These are phyloP conservation scores for Danaus plexippus DNA, from an alignment of 1,140 invertebrate genomes.

Conservation along the genomic window DNA sequence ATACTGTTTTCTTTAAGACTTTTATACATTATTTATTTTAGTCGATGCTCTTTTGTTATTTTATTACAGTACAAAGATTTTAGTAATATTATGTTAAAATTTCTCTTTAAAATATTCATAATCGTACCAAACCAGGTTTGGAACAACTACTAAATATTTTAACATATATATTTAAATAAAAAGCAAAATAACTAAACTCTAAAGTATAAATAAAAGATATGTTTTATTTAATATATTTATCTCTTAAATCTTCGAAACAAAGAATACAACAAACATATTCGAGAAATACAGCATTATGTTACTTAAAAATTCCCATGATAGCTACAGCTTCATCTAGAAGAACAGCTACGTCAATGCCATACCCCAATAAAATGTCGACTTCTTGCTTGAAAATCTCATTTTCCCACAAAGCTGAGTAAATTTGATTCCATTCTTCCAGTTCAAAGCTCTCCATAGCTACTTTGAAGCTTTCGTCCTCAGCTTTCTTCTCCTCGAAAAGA, in stretches of 20 bases:
- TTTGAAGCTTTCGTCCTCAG: constrained; percentile 45
- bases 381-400: constrained; percentile 47
- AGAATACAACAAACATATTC: too few relatives aligned
- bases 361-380: constrained; percentile 29
- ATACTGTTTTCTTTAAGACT: too few relatives aligned
- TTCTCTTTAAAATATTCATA: too few relatives aligned
- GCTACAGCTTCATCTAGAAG: constrained; percentile 41
- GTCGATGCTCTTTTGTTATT: neutral
- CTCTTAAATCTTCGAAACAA: too few relatives aligned
- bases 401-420: constrained; percentile 40
- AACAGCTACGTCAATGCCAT: constrained; percentile 41
- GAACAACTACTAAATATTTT: too few relatives aligned
- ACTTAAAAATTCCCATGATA: constrained; percentile 43
- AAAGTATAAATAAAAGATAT: too few relatives aligned
- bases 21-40: too few relatives aligned
- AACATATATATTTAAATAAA: too few relatives aligned
- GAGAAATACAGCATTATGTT: neutral
- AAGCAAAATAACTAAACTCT: too few relatives aligned
- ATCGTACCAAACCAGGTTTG: too few relatives aligned
- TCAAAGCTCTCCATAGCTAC: constrained; percentile 43
- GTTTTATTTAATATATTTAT: too few relatives aligned
- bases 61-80: neutral
- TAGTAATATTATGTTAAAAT: too few relatives aligned
- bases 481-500: constrained; percentile 50
- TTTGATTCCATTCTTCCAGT: constrained; percentile 42